These are phyloP conservation scores for Drosophila eohydei DNA, from an alignment of 2,888 invertebrate species.

Conservation along the genomic window DNA sequence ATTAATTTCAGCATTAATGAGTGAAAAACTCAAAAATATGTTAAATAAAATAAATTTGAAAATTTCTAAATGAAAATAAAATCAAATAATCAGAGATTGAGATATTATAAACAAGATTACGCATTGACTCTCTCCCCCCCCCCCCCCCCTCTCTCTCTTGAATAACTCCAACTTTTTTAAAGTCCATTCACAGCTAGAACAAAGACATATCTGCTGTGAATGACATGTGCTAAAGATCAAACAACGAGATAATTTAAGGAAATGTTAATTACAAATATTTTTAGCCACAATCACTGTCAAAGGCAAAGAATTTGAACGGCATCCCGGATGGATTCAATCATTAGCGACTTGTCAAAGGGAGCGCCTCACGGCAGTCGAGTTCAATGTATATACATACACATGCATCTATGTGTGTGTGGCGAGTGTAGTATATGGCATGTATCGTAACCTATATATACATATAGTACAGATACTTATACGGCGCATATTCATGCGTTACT, in stretches of 20 bases:
- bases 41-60: too few relatives aligned
- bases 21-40: too few relatives aligned
- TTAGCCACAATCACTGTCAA: slow-evolving; percentile 14
- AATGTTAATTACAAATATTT: slow-evolving; percentile 35
- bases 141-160: not conserved
- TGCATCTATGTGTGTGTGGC: not conserved
- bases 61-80: too few relatives aligned
- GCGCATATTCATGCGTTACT: slow-evolving; percentile 33
- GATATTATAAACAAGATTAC: too few relatives aligned
- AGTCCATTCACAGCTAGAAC: not conserved
- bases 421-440: slow-evolving; percentile 7
- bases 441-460: slow-evolving; percentile 3
- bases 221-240: not conserved
- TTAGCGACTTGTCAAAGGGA: slow-evolving; percentile 35
- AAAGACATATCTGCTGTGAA: not conserved
- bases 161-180: not conserved
- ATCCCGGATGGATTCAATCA: slow-evolving; percentile 30
- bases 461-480: slow-evolving; percentile 1
- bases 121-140: too few relatives aligned
- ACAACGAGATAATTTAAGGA: slow-evolving; percentile 6
- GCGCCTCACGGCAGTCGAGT: not conserved
- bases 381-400: not conserved
- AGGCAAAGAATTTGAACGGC: not conserved
- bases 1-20: too few relatives aligned
- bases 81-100: too few relatives aligned